phyloP scores from a whole-genome alignment of 2,888 invertebrate genomes.

The Diloba caeruleocephala region DNA sequence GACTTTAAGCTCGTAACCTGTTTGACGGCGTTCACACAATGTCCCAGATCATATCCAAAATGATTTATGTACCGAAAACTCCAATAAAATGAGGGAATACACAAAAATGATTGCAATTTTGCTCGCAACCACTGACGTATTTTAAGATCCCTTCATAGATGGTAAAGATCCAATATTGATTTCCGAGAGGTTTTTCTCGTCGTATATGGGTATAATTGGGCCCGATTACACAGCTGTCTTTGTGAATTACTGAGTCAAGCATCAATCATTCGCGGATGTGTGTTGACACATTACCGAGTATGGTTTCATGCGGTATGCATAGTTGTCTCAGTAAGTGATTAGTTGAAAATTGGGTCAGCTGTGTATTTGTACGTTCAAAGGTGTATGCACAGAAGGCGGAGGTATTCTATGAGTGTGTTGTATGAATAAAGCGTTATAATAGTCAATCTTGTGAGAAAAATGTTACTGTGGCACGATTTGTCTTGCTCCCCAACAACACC shows the following conservation, averaged over 20 bases:
- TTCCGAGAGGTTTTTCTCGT: conserved; percentile 33
- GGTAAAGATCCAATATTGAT: conserved; percentile 35
- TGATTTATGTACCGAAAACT: not conserved
- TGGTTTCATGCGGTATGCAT: not conserved
- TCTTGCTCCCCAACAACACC: no score
- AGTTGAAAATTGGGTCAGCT: conserved; percentile 30
- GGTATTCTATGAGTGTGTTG: no score
- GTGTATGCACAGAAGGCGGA: no score
- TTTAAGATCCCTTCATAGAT: not conserved
- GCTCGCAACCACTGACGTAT: no score
- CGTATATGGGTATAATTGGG: conserved; percentile 44
- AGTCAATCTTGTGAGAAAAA: no score
- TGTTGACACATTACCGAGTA: conserved; percentile 19
- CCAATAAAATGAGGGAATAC: no score
- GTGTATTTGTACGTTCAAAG: not conserved
- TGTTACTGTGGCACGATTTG: no score
- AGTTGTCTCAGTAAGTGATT: conserved; percentile 33
- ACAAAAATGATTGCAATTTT: no score
- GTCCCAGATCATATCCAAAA: conserved; percentile 7
- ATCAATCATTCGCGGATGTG: conserved; percentile 30
- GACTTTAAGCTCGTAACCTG: conserved; percentile 1
- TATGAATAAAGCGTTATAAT: no score
- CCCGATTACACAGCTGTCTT: conserved; percentile 14
- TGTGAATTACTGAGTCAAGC: conserved; percentile 11
- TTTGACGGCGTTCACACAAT: conserved; percentile 1